phyloP scores from a whole-genome alignment of 2,797 vertebrate genomes.

The Paguma larvata region DNA sequence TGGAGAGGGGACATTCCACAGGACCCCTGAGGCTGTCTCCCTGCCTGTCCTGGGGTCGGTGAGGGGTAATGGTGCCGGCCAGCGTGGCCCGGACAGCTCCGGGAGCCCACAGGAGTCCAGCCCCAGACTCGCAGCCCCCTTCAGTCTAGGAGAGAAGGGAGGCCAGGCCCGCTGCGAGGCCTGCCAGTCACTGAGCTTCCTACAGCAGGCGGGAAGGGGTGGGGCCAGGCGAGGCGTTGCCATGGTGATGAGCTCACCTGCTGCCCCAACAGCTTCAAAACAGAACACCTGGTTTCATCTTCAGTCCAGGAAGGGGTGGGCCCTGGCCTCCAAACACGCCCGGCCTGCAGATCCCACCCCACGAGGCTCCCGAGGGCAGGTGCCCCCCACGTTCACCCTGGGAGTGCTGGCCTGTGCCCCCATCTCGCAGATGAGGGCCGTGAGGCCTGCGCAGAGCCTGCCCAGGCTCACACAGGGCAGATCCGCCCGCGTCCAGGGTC shows the following conservation, averaged over 20 bases:
- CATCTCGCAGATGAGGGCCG: too few relatives aligned
- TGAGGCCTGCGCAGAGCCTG: not conserved
- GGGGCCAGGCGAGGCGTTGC: rapidly evolving
- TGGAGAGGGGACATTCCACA: not conserved
- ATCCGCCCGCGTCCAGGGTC: not conserved
- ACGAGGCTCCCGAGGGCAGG: not conserved
- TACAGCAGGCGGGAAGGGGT: not conserved
- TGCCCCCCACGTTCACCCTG: too few relatives aligned
- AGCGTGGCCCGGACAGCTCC: not conserved
- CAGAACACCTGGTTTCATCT: not conserved
- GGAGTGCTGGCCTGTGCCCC: not conserved
- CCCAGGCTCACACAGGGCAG: rapidly evolving
- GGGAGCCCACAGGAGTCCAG: too few relatives aligned
- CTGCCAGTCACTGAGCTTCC: not conserved
- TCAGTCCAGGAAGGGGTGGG: not conserved
- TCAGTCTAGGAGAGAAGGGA: not conserved
- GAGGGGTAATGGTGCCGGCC: not conserved
- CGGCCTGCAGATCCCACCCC: not conserved
- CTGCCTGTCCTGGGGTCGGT: rapidly evolving
- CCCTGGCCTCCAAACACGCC: not conserved
- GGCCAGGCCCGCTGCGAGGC: not conserved
- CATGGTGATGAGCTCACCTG: not conserved
- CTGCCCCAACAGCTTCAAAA: not conserved
- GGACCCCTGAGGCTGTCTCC: not conserved
- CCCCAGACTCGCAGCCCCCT: not conserved